A percentile compares a stretch with the other conserved stretches of the same genome.
Conservation (phyloP, 2,888 invertebrate species). For the Epicampocera succincta region DNA sequence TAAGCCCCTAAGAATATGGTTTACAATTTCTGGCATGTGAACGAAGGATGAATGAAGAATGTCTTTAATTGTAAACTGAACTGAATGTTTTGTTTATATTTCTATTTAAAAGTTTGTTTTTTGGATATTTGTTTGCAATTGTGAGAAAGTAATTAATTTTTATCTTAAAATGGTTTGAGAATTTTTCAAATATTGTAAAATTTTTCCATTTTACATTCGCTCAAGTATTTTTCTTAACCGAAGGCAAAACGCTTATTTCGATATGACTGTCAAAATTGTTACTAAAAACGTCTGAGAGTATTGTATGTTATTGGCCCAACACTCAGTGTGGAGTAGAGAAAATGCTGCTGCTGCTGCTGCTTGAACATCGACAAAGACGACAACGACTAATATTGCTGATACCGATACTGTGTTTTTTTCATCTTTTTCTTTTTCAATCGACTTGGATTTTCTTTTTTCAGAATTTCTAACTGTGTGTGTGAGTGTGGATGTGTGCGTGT, state of each 20-base stretch:
- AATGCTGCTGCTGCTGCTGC: constrained; percentile 27
- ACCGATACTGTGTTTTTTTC: constrained; percentile 22
- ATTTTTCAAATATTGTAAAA: no score
- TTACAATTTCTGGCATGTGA: no score
- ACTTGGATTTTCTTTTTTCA: constrained; percentile 11
- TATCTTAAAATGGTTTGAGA: constrained; percentile 6
- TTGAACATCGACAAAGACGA: constrained; percentile 16
- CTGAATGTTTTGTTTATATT: no score
- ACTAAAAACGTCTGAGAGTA: constrained; percentile 27
- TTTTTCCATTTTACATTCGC: constrained; percentile 8
- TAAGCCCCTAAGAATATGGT: no score
- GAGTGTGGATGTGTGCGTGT: constrained; percentile 54
- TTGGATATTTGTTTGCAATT: no score
- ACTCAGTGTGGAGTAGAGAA: constrained; percentile 28
- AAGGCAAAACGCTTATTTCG: constrained; percentile 55
- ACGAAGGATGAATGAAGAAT: no score
- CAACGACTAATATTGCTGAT: constrained; percentile 39
- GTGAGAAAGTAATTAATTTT: neutral
- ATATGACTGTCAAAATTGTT: constrained; percentile 49
- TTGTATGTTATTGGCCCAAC: constrained; percentile 38
- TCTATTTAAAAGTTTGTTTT: no score
- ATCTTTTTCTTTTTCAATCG: constrained; percentile 24
- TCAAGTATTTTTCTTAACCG: constrained; percentile 12
- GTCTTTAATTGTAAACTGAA: no score
- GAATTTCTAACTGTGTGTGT: constrained; percentile 38